These are phyloP conservation scores for Chaenogobius annularis DNA, from an alignment of 2,113 vertebrate species.

Conservation along the genomic window DNA sequence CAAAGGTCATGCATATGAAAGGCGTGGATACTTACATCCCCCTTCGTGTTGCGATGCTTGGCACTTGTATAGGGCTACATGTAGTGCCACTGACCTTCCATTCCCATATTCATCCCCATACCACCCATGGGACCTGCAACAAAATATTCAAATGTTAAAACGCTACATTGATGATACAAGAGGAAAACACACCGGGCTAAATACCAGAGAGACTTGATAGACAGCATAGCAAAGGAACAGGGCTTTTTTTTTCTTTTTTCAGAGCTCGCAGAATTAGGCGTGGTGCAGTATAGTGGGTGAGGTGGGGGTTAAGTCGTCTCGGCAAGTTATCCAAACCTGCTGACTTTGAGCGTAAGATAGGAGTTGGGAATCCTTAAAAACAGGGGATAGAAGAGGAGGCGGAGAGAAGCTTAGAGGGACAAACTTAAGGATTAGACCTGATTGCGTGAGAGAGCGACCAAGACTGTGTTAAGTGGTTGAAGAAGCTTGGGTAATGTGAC, in stretches of 20 bases:
- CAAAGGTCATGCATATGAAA: conserved; percentile 38
- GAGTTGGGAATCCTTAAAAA: conserved; percentile 69
- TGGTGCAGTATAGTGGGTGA: conserved; percentile 15
- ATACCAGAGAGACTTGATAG: conserved; percentile 25
- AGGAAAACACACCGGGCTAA: not conserved
- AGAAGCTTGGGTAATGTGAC: conserved; percentile 64
- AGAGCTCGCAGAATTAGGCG: conserved; percentile 24
- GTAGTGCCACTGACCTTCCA: conserved; percentile 99
- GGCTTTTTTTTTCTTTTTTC: conserved; percentile 26
- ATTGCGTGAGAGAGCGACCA: conserved; percentile 64
- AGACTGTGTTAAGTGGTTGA: conserved; percentile 37
- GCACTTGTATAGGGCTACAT: conserved; percentile 95
- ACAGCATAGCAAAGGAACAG: conserved; percentile 31
- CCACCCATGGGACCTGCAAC: conserved; percentile 96
- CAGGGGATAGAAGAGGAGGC: conserved; percentile 63
- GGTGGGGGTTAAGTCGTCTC: conserved; percentile 45
- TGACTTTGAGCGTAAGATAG: conserved; percentile 67
- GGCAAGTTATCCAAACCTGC: conserved; percentile 70
- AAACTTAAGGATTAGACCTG: conserved; percentile 70
- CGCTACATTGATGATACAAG: conserved; percentile 1
- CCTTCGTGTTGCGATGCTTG: conserved; percentile 95
- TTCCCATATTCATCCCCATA: conserved; percentile 99
- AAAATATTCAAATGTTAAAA: conserved; percentile 10
- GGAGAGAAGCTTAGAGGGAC: conserved; percentile 69
- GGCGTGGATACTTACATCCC: conserved; percentile 91